These are phyloP conservation scores for Actinia equina DNA, from an alignment of 64 coral and sea anemone genomes.

Conservation along the genomic window DNA sequence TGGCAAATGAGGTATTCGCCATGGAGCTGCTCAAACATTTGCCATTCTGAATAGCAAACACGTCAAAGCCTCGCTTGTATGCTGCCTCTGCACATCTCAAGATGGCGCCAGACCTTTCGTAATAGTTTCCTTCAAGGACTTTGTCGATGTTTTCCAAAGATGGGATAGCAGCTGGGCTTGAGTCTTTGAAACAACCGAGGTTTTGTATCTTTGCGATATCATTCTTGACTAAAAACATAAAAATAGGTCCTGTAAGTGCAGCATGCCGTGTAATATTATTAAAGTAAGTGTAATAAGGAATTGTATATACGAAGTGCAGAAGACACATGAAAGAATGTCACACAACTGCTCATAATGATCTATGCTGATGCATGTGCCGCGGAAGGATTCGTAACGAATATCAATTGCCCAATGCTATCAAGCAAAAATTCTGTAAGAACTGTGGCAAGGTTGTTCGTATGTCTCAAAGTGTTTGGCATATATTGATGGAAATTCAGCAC, in stretches of 20 bases:
- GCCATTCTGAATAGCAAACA: slow-evolving; percentile 7
- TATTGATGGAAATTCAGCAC: no score
- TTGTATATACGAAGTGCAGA: no score
- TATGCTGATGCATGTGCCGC: no score
- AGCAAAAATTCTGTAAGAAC: no score
- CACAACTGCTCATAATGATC: no score
- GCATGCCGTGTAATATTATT: no score
- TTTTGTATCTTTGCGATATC: not conserved
- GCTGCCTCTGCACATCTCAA: slow-evolving; percentile 18
- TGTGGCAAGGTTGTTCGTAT: no score
- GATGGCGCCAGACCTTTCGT: slow-evolving; percentile 12
- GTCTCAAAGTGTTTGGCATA: no score
- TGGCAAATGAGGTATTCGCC: not conserved
- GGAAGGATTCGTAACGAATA: no score
- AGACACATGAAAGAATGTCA: no score
- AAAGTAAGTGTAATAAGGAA: no score
- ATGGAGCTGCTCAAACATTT: not conserved
- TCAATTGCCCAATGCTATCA: not conserved
- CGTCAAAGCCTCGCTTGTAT: not conserved
- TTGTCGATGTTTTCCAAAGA: slow-evolving; percentile 9
- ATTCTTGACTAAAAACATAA: not conserved
- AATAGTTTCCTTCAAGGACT: slow-evolving; percentile 6
- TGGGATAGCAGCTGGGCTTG: not conserved
- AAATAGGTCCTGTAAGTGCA: no score
- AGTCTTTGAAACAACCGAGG: slow-evolving; percentile 1